Evolutionary conservation across 92 coral and sea anemone species (phyloP), one percentile per base, ranked within the genome.

Genomic region (Palythoa caribaeorum): DNA sequence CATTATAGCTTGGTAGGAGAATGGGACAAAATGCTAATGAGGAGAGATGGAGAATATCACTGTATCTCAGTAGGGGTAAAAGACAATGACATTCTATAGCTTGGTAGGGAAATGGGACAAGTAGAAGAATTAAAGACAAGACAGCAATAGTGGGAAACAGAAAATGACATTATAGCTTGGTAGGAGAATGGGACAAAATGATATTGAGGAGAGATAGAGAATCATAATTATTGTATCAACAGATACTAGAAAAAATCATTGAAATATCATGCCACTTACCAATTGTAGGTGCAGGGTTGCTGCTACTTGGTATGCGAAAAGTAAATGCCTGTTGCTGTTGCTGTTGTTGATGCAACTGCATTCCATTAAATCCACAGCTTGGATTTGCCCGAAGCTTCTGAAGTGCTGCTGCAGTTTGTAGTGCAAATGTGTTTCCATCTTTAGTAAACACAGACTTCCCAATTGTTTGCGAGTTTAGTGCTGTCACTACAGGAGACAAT

Each of bases 311-410:
- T 3, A 92, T 79, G 12, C 94, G 87, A 57, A 92, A 95, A 52
- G 93, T 83, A 68, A 95, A 95, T 62, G 92, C 94, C 90, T 91
- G 98, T 84, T 93, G 94, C 52, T 92, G 98, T 53, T 87, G 80
- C 54, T 94, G 94, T 52, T 92, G 98, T 51, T 87, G 80, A 57
- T 91, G 92, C 90, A 90, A 78, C 65, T 91, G 92, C 94, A 90
- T 87, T 11, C 88, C 84, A 13, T 87, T 88, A 91, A 93, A 89
- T 28, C 92, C 92, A 73, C 91, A 87, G 54, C 89, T 94, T 36
- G 92, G 73, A 20, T 77, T 89, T 54, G 88, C 77, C 68, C 85
- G 91, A 40, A 89, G 80, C 77, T 95, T 93, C 73, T 92, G 94
- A 65, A 90, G 92, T 76, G 94, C 78, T 44, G 94, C 78, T 50